Percentiles rank a stretch among this genome's conserved stretches.
These are phyloP conservation scores for Drosophila melanosoma DNA, from an alignment of 2,888 invertebrate genomes.

Conservation along the genomic window DNA sequence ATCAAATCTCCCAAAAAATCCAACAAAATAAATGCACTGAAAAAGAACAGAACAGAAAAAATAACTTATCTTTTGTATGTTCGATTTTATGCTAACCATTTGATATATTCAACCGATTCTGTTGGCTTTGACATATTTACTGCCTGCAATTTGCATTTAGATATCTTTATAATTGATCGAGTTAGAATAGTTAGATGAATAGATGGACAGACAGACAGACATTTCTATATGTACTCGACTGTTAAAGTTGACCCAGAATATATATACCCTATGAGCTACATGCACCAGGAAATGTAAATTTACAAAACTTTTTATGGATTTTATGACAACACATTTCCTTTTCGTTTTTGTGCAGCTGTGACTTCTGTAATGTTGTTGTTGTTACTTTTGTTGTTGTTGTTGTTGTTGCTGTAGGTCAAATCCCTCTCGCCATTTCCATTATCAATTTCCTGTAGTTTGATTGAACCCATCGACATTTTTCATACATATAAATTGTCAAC, in stretches of 20 bases:
- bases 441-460: slow-evolving; percentile 43
- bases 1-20: slow-evolving; percentile 8
- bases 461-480: slow-evolving; percentile 15
- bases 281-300: slow-evolving; percentile 9
- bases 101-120: not conserved
- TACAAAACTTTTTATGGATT: slow-evolving; percentile 43
- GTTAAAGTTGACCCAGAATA: not conserved
- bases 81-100: no score
- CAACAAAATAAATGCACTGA: not conserved
- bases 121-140: no score
- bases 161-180: not conserved
- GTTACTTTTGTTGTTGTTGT: slow-evolving; percentile 1
- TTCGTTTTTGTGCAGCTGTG: not conserved
- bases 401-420: slow-evolving; percentile 31
- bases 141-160: not conserved
- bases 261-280: not conserved
- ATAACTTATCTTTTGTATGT: not conserved
- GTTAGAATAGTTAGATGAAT: not conserved
- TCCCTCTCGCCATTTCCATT: slow-evolving; percentile 53
- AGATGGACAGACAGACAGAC: not conserved
- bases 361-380: slow-evolving; percentile 2
- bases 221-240: not conserved
- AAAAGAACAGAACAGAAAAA: not conserved
- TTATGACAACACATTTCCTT: slow-evolving; percentile 21
- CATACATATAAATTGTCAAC: slow-evolving; percentile 33